These are phyloP conservation scores for Ovis canadensis DNA, from an alignment of 2,113 vertebrate genomes.

Conservation along the genomic window DNA sequence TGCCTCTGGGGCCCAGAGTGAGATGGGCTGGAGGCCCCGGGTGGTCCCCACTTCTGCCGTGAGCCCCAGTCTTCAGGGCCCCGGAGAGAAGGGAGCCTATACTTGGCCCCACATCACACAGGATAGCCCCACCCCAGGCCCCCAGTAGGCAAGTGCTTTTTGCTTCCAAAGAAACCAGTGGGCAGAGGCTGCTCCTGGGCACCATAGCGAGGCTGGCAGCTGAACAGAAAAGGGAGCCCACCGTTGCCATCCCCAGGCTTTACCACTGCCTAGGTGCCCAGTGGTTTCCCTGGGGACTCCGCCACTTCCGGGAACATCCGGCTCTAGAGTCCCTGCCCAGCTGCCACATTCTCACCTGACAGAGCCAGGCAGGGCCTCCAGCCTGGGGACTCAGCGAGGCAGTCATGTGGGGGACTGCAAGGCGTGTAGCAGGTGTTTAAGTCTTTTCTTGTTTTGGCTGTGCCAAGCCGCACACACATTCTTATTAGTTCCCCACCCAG, in stretches of 20 bases:
- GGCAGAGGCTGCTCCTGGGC: not conserved
- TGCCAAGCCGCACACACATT: not conserved
- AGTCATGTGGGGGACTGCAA: not conserved
- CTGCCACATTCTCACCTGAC: not conserved
- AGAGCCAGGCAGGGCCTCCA: not conserved
- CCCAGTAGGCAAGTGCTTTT: not conserved
- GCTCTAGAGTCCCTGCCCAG: not conserved
- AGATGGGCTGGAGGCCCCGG: not conserved
- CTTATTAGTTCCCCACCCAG: not conserved
- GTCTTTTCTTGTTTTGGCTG: not conserved
- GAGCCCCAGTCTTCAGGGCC: not conserved
- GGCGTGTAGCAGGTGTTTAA: not conserved
- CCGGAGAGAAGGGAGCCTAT: not conserved
- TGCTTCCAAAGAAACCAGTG: not conserved
- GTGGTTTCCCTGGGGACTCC: not conserved
- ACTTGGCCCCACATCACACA: not conserved
- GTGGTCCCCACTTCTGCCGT: not conserved
- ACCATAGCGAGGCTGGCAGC: fast-evolving
- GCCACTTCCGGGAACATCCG: not conserved
- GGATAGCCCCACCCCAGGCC: not conserved
- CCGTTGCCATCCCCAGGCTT: not conserved
- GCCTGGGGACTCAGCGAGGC: not conserved
- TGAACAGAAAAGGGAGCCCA: not conserved
- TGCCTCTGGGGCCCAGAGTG: not conserved
- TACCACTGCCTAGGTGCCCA: not conserved